These are phyloP conservation scores for Macrochelys suwanniensis DNA, from an alignment of 2,797 vertebrate genomes.

Conservation along the genomic window DNA sequence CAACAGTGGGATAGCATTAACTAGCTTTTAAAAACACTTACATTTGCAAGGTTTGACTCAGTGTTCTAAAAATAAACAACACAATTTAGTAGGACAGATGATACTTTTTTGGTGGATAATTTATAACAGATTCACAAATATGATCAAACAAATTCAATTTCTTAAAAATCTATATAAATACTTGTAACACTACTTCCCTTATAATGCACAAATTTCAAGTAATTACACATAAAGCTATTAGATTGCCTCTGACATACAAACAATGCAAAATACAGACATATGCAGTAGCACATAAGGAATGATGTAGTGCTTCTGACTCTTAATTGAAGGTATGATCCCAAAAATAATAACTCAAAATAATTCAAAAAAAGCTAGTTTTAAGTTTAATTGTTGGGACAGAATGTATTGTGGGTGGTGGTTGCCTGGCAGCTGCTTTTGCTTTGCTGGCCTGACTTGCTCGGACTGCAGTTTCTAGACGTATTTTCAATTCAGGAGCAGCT, in stretches of 20 bases:
- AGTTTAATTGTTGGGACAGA: slow-evolving; percentile 98
- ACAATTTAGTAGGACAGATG: slow-evolving; percentile 52
- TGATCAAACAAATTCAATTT: slow-evolving; percentile 63
- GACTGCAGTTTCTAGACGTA: slow-evolving; percentile 93
- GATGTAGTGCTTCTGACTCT: slow-evolving; percentile 53
- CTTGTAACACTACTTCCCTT: slow-evolving; percentile 63
- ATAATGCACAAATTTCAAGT: slow-evolving; percentile 58
- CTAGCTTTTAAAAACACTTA: slow-evolving; percentile 45
- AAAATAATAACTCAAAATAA: slow-evolving; percentile 69
- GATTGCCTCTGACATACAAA: slow-evolving; percentile 67
- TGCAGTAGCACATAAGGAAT: slow-evolving; percentile 52
- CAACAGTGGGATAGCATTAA: slow-evolving; percentile 30
- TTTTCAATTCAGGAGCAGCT: slow-evolving; percentile 96
- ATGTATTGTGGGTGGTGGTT: slow-evolving; percentile 89
- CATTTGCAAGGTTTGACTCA: slow-evolving; percentile 35
- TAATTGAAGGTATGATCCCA: slow-evolving; percentile 46
- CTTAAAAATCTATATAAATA: slow-evolving; percentile 76
- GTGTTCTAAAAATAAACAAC: slow-evolving; percentile 75
- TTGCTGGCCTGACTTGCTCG: slow-evolving; percentile 95
- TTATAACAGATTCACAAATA: slow-evolving; percentile 76
- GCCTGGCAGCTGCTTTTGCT: slow-evolving; percentile 92
- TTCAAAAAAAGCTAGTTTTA: slow-evolving; percentile 97
- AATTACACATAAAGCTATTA: slow-evolving; percentile 55
- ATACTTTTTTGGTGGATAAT: slow-evolving; percentile 39
- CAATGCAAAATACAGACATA: slow-evolving; percentile 67